Base-by-base conservation (phyloP, 2,888 invertebrate genomes). In the Rhagonycha fulva region DNA sequence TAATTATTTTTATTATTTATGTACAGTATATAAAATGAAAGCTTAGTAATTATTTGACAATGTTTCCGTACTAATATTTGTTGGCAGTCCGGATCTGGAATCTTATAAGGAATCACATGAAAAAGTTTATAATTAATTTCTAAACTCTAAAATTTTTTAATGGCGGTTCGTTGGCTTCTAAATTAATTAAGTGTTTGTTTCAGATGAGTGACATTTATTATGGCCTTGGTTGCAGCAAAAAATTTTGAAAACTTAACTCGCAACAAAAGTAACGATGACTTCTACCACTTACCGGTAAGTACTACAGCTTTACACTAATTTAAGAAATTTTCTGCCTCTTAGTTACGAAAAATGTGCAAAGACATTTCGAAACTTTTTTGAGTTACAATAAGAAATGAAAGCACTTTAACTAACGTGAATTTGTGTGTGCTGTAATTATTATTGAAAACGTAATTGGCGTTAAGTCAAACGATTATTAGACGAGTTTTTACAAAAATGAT, bases 171-270 rank as follows among this genome's bases (percentile, higher is more conserved):
- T 47, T 47, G 47, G 47, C 47, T 47, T n/a, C 47, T n/a, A 47
- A 47, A 47, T 47, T 47, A 47, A 47, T 47, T 47, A 47, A 47
- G 47, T 47, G 47, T 81, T 78, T 61, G 14, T 76, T 80, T 30
- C 81, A 82, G 82, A 82, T 82, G 82, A 80, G 71, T 80, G 76
- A 76, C 68, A 79, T 77, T 76, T 78, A 79, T 79, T 77, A 82
- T 82, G 82, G 81, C 82, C 78, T 81, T 82, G 81, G 82, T 81
- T 76, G 73, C 74, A 69, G 67, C 77, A 76, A 75, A 77, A 74
- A 77, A 77, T 72, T 19, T 71, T 9, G 71, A 74, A 68, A 76
- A 78, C 76, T 66, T 72, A 63, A 74, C 68, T 70, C 61, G 79
- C 67, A 80, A 77, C 72, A 77, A 77, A 47, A 75, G 77, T 71